Evolutionary conservation across 1,140 invertebrate species (phyloP), one percentile per base, ranked within the genome.

Genomic region (Bombus superbus): DNA sequence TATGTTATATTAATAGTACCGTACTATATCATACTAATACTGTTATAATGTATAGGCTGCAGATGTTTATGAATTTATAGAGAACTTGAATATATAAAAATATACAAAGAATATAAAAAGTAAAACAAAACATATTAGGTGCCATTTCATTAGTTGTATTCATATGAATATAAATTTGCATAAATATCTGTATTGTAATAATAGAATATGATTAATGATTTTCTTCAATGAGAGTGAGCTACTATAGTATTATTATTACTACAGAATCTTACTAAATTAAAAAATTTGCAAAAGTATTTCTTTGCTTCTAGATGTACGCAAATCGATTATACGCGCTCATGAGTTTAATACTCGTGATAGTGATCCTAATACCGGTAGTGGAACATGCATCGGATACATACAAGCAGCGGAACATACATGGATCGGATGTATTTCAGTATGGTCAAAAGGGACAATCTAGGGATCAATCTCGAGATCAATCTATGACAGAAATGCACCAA

Each of bases 291-390:
- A 53, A 22, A 40, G 32, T 40, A 28, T 69, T 69, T 6, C 11
- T 74, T 81, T 76, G 59, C 22, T 94, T 94, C 57, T 91, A 95
- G 94, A 95, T 95, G 94, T 92, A 86, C 85, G 89, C 90, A 42
- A 90, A 91, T 90, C 88, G 88, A 86, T 91, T 92, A 62, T 90
- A 88, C 81, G 83, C 89, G 32, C 66, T 93, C 80, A 59, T 92
- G 81, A 89, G 83, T 87, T 75, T 94, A 83, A 76, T 90, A 84
- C 83, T 94, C 68, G 85, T 90, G 83, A 85, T 88, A 76, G 85
- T 86, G 71, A 86, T 93, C 35, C 62, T 93, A 73, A 81, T 87
- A 72, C 25, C 88, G 40, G 86, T 94, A 85, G 78, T 92, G 64
- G 86, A 88, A 71, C 88, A 89, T 59, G 90, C 92, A 57, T 92